Base-by-base conservation (phyloP, 2,113 vertebrate genomes). In the Heterotis niloticus region DNA sequence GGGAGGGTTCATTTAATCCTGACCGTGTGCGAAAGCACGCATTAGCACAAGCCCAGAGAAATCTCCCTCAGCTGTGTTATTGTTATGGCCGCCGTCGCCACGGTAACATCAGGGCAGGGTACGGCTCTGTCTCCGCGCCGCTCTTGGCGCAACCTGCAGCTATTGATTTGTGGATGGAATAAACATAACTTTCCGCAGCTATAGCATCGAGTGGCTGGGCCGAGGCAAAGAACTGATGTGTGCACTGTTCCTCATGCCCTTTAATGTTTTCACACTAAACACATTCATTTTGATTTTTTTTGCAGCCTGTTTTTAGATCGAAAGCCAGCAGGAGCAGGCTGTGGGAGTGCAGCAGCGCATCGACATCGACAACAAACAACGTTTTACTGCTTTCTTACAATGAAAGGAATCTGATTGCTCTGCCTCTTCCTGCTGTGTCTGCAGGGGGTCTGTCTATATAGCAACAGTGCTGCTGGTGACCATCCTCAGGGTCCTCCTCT, bases 61-160 rank as follows among this genome's bases (percentile, higher is more conserved):
- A 77, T 67, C 76, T 77, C 56, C 66, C 76, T 77, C 76, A 77
- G 76, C 76, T 77, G 76, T 77, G 76, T 77, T 77, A 66, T 77
- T 77, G 76, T 77, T 77, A 77, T 77, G 60, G 64, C 64, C 66
- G 62, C 20, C 44, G 51, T 77, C 56, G 24, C 76, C 76, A 77
- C 51, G 60, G 64, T 60, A 67, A 77, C 76, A 20, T 13, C 23
- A 13, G 64, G 62, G 76, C 64, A 77, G 76, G 76, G 76, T 65
- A 56, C 5, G 62, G 64, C 29, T 66, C 44, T 29, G 64, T 76
- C 60, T 77, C 34, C 54, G 64, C 54, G 23, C 76, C 26, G 76
- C 64, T 51, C 64, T 77, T 77, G 76, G 76, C 76, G 23, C 44
- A 54, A 26, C 76, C 29, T 60, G 26, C 17, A 66, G 64, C 64